These are phyloP conservation scores for Oxygymnocypris stewartii DNA, from an alignment of 2,113 vertebrate species.

Conservation along the genomic window DNA sequence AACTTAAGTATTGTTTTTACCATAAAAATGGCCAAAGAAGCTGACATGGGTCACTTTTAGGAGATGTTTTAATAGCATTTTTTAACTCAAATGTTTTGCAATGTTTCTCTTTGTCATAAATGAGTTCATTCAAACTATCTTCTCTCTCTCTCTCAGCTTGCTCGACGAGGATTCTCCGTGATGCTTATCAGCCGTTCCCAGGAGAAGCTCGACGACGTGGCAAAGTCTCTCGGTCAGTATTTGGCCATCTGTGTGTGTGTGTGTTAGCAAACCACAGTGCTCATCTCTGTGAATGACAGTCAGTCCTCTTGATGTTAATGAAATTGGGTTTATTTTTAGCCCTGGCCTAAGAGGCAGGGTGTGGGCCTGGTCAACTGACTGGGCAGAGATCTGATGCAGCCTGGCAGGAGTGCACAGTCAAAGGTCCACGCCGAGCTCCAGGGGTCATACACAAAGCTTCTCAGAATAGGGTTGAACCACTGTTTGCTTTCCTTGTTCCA, in stretches of 20 bases:
- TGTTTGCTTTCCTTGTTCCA: background rate
- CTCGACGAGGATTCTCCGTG: slow-evolving; percentile 84
- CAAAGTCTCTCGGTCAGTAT: slow-evolving; percentile 85
- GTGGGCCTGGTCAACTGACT: slow-evolving; percentile 23
- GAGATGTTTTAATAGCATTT: background rate
- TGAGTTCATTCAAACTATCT: background rate
- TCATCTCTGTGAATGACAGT: slow-evolving; percentile 43
- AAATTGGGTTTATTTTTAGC: slow-evolving; percentile 50
- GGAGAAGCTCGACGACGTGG: slow-evolving; percentile 89
- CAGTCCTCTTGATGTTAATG: slow-evolving; percentile 51
- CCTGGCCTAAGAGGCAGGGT: slow-evolving; percentile 37
- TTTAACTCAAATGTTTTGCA: background rate
- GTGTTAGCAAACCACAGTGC: background rate
- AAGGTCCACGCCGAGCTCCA: slow-evolving; percentile 6
- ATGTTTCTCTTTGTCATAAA: background rate
- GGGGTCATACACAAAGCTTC: slow-evolving; percentile 18
- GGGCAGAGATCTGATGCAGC: slow-evolving; percentile 34
- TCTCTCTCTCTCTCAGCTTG: slow-evolving; percentile 76
- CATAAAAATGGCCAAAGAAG: background rate
- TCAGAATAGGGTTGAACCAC: slow-evolving; percentile 8
- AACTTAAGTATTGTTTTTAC: background rate
- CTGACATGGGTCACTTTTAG: background rate
- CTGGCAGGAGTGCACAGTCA: slow-evolving; percentile 43
- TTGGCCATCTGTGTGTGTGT: slow-evolving; percentile 3
- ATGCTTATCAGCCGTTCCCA: slow-evolving; percentile 92